Evolutionary conservation across 2,797 vertebrate genomes (phyloP).

Genomic region (Phalanger gymnotis): DNA sequence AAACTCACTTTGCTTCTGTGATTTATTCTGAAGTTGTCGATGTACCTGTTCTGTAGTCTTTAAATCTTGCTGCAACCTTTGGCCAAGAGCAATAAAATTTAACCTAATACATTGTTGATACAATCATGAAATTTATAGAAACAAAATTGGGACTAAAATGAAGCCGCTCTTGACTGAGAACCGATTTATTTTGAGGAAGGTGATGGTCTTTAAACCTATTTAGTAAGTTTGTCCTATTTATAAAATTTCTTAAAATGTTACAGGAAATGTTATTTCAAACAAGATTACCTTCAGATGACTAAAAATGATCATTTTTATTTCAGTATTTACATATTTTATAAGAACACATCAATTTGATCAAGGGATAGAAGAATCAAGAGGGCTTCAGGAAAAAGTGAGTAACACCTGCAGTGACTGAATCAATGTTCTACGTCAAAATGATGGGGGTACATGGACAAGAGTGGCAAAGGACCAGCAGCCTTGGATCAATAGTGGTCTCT

Average conservation of each 20-base stretch:
- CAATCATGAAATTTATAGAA: background rate
- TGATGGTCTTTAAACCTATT: background rate
- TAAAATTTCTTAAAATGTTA: slow-evolving; percentile 16
- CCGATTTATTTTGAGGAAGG: background rate
- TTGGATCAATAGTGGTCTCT: background rate
- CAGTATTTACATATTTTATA: background rate
- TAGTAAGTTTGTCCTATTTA: background rate
- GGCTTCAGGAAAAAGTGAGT: background rate
- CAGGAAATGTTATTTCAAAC: background rate
- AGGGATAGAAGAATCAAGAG: background rate
- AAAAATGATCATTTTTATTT: background rate
- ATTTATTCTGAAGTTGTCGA: background rate
- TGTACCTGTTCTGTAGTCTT: background rate
- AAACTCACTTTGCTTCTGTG: background rate
- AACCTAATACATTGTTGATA: background rate
- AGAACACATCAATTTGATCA: background rate
- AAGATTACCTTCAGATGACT: background rate
- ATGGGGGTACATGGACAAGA: background rate
- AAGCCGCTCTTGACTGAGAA: background rate
- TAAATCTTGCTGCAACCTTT: background rate
- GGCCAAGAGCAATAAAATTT: background rate
- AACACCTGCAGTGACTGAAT: background rate
- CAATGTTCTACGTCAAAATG: background rate
- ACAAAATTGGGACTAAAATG: background rate
- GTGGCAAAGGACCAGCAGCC: background rate